Evolutionary conservation across 2,113 vertebrate species (phyloP).

Genomic region (Gavialis gangeticus): DNA sequence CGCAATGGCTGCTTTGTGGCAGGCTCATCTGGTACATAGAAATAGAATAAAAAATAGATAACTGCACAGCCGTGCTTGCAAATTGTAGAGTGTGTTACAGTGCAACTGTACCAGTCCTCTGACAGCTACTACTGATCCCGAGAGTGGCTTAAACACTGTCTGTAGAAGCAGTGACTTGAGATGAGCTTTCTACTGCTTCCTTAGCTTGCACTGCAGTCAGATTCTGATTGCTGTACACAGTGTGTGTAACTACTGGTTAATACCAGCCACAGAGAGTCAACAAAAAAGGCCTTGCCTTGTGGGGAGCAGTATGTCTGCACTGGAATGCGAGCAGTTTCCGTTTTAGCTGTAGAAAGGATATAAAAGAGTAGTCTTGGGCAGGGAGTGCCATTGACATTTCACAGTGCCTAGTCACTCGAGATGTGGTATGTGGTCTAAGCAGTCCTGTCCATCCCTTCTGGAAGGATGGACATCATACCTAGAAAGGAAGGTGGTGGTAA

Average conservation of each 20-base stretch:
- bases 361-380: not conserved
- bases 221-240: too few species aligned
- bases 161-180: not conserved
- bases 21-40: not conserved
- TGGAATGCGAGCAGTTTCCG: slow-evolving; percentile 14
- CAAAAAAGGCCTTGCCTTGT: not conserved
- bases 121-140: not conserved
- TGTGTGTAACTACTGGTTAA: not conserved
- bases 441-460: not conserved
- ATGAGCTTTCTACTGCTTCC: not conserved
- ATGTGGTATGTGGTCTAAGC: too few species aligned
- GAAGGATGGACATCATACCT: not conserved
- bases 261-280: not conserved
- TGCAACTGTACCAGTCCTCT: not conserved
- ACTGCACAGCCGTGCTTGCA: not conserved
- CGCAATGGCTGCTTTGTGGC: not conserved
- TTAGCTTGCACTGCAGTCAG: not conserved
- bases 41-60: not conserved
- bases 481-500: not conserved
- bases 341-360: not conserved
- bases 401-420: not conserved
- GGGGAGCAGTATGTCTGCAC: rapidly evolving
- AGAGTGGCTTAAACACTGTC: not conserved
- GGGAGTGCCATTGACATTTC: not conserved
- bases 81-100: not conserved